Conservation (phyloP, 2,797 vertebrate species). For the Myotis planiceps region DNA sequence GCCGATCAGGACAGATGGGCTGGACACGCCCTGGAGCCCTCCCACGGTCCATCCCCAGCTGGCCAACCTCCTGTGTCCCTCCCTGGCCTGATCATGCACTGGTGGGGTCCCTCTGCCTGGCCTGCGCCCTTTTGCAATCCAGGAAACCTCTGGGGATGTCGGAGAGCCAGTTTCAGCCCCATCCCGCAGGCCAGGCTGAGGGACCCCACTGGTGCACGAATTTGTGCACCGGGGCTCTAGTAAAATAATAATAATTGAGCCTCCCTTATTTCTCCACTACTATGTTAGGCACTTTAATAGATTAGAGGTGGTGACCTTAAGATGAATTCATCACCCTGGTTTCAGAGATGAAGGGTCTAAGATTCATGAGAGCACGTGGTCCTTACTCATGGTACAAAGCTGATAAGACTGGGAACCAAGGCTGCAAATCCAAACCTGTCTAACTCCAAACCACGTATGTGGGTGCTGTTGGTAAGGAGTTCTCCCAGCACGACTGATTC, state of each 20-base stretch:
- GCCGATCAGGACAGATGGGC: too few relatives aligned
- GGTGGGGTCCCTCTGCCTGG: too few relatives aligned
- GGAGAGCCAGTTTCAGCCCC: too few relatives aligned
- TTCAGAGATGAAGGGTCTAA: not conserved
- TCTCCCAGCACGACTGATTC: not conserved
- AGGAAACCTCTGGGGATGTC: too few relatives aligned
- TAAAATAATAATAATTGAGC: not conserved
- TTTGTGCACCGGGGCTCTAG: too few relatives aligned
- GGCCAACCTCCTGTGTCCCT: too few relatives aligned
- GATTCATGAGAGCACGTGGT: not conserved
- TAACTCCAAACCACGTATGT: accelerated
- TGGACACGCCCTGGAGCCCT: too few relatives aligned
- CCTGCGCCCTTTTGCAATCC: too few relatives aligned
- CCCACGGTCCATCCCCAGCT: too few relatives aligned
- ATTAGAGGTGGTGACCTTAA: not conserved
- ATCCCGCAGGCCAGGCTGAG: too few relatives aligned
- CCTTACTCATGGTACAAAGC: not conserved
- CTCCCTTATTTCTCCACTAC: not conserved
- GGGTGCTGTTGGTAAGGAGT: accelerated
- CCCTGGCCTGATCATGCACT: too few relatives aligned
- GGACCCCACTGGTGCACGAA: too few relatives aligned
- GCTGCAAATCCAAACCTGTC: not conserved
- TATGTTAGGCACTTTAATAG: not conserved
- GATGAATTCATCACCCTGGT: not conserved
- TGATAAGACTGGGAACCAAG: not conserved